A percentile compares a stretch with the other conserved stretches of the same genome.
These are phyloP conservation scores for Maniola jurtina DNA, from an alignment of 1,140 invertebrate genomes.

Conservation along the genomic window DNA sequence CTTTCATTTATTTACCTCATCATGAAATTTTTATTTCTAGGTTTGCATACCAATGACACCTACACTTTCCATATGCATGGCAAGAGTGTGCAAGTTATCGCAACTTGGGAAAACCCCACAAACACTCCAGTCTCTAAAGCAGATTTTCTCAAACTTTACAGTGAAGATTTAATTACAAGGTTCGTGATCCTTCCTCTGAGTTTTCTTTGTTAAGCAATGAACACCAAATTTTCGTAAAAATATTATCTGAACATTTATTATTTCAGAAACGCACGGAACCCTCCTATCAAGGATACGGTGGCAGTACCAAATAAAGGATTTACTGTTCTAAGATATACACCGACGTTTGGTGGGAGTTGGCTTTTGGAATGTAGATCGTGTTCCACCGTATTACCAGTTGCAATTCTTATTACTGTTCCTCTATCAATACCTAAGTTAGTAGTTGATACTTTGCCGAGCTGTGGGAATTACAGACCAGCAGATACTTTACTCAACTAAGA, in stretches of 20 bases:
- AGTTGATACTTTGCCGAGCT: conserved; percentile 63
- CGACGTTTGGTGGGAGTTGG: conserved; percentile 77
- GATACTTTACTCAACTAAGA: conserved; percentile 69
- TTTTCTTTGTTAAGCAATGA: not conserved
- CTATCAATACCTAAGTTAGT: conserved; percentile 62
- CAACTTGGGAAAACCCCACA: conserved; percentile 56
- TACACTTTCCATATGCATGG: conserved; percentile 78
- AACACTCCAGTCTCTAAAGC: conserved; percentile 51
- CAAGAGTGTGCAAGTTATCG: conserved; percentile 60
- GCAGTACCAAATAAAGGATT: conserved; percentile 79
- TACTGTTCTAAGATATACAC: conserved; percentile 74
- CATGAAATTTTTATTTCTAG: conserved; percentile 35
- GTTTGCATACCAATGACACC: conserved; percentile 61
- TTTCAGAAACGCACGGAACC: conserved; percentile 68
- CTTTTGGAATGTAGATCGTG: conserved; percentile 73
- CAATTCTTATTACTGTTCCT: conserved; percentile 65
- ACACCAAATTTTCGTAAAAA: not conserved
- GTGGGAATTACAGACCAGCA: conserved; percentile 71
- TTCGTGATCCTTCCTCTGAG: conserved; percentile 23
- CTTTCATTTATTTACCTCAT: too few relatives aligned
- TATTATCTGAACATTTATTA: conserved; percentile 8
- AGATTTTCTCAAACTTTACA: conserved; percentile 51
- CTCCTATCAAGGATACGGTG: conserved; percentile 79
- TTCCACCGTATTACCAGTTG: conserved; percentile 63
- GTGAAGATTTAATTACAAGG: conserved; percentile 61